Evolutionary conservation across 2,113 vertebrate genomes (phyloP).

Genomic region (Eublepharis macularius): DNA sequence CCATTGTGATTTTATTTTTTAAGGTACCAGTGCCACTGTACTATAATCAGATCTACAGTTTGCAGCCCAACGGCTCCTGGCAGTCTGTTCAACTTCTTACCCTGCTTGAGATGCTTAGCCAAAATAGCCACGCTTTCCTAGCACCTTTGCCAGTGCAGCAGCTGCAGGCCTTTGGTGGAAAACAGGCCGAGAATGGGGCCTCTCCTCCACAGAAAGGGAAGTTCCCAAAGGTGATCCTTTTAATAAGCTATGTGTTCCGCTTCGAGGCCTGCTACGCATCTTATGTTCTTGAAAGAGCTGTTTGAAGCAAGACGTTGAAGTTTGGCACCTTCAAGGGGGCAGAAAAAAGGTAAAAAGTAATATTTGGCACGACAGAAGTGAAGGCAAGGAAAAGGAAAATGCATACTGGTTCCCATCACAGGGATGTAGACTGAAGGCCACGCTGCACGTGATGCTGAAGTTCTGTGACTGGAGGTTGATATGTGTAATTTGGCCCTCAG

Average conservation of each 20-base stretch:
- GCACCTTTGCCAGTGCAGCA: not conserved
- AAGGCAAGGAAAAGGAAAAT: too few relatives aligned
- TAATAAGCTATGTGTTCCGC: too few relatives aligned
- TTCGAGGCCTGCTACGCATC: not conserved
- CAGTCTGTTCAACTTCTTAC: not conserved
- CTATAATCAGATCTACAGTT: not conserved
- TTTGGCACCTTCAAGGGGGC: not conserved
- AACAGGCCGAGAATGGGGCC: constrained; percentile 13
- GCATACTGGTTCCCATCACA: too few relatives aligned
- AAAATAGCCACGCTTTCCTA: not conserved
- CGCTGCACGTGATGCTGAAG: too few relatives aligned
- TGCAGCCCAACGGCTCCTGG: not conserved
- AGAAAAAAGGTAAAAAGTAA: too few relatives aligned
- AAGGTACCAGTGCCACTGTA: not conserved
- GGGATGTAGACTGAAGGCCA: too few relatives aligned
- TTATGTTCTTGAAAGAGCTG: not conserved
- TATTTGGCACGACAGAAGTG: too few relatives aligned
- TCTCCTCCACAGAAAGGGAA: not conserved
- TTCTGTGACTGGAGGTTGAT: too few relatives aligned
- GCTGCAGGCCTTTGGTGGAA: not conserved
- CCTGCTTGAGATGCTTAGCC: not conserved
- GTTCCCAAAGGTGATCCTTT: not conserved
- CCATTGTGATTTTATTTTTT: not conserved
- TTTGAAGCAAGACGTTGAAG: not conserved
- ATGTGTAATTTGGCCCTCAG: too few relatives aligned